Percentiles rank a stretch among this genome's conserved stretches.
These are phyloP conservation scores for Sussaba pulchella DNA, from an alignment of 2,888 invertebrate genomes.

Conservation along the genomic window DNA sequence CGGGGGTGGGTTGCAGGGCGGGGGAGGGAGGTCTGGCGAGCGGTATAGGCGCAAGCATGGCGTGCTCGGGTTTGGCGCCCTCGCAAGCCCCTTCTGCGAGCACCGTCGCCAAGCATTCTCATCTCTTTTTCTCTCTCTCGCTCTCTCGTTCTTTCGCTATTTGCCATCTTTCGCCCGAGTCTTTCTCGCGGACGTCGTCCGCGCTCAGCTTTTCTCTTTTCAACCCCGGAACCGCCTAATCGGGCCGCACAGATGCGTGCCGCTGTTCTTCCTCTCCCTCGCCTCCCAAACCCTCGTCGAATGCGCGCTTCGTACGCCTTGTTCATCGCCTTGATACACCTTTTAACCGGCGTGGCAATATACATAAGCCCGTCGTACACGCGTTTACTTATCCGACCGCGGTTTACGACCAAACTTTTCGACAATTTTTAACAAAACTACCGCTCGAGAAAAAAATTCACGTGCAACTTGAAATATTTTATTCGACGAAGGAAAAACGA, in stretches of 20 bases:
- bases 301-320: conserved; percentile 26
- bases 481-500: conserved; percentile 31
- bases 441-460: conserved; percentile 2
- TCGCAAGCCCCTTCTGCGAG: conserved; percentile 50
- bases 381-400: conserved; percentile 11
- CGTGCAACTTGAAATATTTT: neutral
- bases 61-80: conserved; percentile 29
- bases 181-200: conserved; percentile 28
- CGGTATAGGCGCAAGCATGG: conserved; percentile 19
- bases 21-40: neutral
- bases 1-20: neutral
- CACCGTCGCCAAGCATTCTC: conserved; percentile 59
- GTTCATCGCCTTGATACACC: conserved; percentile 32
- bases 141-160: conserved; percentile 53
- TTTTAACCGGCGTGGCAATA: neutral
- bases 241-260: conserved; percentile 82
- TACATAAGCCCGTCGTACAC: conserved; percentile 19
- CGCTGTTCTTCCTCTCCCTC: conserved; percentile 66
- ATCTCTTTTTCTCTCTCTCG: conserved; percentile 68
- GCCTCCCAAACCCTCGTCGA: conserved; percentile 24
- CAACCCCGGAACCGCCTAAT: conserved; percentile 76
- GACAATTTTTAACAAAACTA: conserved; percentile 40
- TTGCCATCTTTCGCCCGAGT: conserved; percentile 10
- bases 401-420: conserved; percentile 57
- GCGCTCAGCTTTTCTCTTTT: conserved; percentile 46